A percentile compares a stretch with the other conserved stretches of the same genome.
Evolutionary conservation across 92 coral and sea anemone species (phyloP).

Genomic region (Parazoanthus darwini): DNA sequence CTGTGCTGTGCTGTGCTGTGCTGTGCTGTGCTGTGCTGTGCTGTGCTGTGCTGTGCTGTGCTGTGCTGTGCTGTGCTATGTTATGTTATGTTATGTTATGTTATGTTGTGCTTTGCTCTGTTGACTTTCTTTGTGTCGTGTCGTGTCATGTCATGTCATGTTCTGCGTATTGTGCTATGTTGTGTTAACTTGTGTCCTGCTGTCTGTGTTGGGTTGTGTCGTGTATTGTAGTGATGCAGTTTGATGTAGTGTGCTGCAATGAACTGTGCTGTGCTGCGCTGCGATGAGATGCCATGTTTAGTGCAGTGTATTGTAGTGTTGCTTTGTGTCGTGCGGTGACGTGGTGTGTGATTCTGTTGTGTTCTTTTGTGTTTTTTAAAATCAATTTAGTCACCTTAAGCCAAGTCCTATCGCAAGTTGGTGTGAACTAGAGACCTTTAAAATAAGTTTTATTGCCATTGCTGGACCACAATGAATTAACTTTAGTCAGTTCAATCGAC

Average conservation of each 20-base stretch:
- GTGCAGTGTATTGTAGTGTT: too few species aligned
- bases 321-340: too few species aligned
- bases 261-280: not conserved
- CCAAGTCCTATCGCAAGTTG: too few species aligned
- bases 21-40: too few species aligned
- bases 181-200: not conserved
- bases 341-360: not conserved
- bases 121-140: not conserved
- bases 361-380: not conserved
- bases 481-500: too few species aligned
- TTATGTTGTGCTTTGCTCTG: not conserved
- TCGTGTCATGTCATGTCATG: too few species aligned
- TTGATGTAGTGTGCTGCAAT: not conserved
- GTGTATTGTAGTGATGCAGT: not conserved
- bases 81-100: too few species aligned
- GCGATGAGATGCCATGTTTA: too few species aligned
- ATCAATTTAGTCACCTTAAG: too few species aligned
- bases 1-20: not conserved
- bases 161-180: not conserved
- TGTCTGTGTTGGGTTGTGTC: not conserved
- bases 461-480: not conserved
- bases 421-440: too few species aligned
- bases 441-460: too few species aligned
- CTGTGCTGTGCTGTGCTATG: not conserved
- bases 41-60: not conserved